Conservation (phyloP, 1,140 invertebrate genomes). For the Chelonus insularis region DNA sequence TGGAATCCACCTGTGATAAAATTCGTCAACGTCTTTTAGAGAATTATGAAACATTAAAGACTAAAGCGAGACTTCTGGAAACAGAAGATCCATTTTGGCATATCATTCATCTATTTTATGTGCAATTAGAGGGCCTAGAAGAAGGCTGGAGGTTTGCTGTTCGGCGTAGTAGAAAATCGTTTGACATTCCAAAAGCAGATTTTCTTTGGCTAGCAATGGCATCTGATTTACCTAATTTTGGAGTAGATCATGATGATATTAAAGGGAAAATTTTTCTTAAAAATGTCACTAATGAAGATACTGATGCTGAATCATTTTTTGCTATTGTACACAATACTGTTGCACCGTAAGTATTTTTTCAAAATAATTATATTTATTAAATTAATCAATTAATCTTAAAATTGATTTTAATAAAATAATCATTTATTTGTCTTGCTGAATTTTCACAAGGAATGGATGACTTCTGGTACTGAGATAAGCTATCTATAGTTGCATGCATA, state of each 20-base stretch:
- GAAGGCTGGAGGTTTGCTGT: constrained; percentile 71
- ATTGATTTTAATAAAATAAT: too few relatives aligned
- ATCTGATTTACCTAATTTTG: constrained; percentile 70
- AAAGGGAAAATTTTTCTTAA: constrained; percentile 15
- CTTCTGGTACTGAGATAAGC: too few relatives aligned
- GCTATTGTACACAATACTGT: constrained; percentile 71
- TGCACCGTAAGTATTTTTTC: constrained; percentile 60
- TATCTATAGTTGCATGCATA: too few relatives aligned
- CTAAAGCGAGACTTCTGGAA: constrained; percentile 59
- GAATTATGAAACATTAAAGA: constrained; percentile 67
- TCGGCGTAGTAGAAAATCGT: constrained; percentile 64
- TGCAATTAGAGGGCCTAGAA: constrained; percentile 70
- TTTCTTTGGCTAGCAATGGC: constrained; percentile 76
- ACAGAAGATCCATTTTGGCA: constrained; percentile 75
- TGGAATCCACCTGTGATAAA: constrained; percentile 68
- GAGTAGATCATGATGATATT: constrained; percentile 5
- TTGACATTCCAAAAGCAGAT: constrained; percentile 66
- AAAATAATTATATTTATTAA: not conserved
- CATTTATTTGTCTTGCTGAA: too few relatives aligned
- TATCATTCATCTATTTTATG: constrained; percentile 74
- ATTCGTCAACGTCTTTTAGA: constrained; percentile 69
- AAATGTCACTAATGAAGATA: constrained; percentile 22
- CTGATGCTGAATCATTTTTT: constrained; percentile 36
- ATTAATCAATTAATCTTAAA: constrained; percentile 7
- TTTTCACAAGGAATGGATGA: too few relatives aligned